phyloP scores from a whole-genome alignment of 2,113 vertebrate species.

The Gulo gulo region DNA sequence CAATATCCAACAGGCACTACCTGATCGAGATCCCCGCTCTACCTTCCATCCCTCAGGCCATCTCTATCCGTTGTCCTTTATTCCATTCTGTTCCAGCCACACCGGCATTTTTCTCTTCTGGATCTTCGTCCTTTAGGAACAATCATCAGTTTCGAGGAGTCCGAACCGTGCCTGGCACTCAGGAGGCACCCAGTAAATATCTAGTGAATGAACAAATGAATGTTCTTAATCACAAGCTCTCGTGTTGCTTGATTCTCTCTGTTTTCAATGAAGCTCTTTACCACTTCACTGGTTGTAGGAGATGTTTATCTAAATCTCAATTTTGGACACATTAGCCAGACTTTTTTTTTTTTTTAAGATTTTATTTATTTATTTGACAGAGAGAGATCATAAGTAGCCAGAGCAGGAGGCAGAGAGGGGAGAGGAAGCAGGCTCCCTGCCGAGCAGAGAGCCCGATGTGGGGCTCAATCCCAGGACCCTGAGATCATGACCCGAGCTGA shows the following conservation, averaged over 20 bases:
- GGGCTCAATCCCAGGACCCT: too few species aligned
- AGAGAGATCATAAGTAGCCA: too few species aligned
- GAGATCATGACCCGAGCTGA: too few species aligned
- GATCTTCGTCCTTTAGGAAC: background rate
- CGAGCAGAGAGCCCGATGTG: too few species aligned
- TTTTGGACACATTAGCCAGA: background rate
- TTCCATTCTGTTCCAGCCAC: background rate
- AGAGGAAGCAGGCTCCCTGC: too few species aligned
- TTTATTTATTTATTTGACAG: too few species aligned
- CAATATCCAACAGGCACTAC: background rate
- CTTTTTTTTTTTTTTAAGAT: background rate
- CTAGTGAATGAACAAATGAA: background rate
- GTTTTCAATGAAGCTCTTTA: background rate
- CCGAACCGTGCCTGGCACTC: background rate
- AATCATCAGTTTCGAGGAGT: background rate
- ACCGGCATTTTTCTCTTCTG: background rate
- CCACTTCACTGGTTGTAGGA: background rate
- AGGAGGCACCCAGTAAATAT: background rate
- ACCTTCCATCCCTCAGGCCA: background rate
- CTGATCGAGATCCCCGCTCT: accelerated
- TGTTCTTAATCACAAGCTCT: background rate
- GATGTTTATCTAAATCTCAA: slow-evolving; percentile 14
- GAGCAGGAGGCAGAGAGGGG: too few species aligned
- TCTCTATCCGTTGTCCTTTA: background rate
- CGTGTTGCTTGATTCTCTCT: background rate